These are phyloP conservation scores for Morone chrysops DNA, from an alignment of 2,113 vertebrate species.

Conservation along the genomic window DNA sequence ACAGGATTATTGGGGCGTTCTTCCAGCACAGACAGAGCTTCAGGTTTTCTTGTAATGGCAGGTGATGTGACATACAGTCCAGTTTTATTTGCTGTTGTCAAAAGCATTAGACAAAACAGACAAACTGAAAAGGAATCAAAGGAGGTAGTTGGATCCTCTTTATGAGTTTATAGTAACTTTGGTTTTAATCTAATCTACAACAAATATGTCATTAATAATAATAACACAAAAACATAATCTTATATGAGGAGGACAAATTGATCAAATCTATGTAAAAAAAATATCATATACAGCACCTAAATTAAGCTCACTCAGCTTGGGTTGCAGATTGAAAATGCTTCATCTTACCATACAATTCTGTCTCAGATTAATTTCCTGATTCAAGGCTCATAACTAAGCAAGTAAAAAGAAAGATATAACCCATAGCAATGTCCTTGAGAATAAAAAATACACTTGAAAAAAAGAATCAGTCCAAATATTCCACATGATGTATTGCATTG, in stretches of 20 bases:
- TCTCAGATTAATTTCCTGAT: not conserved
- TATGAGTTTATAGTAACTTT: too few relatives aligned
- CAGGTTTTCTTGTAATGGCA: not conserved
- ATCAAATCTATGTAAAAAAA: too few relatives aligned
- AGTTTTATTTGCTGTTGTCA: not conserved
- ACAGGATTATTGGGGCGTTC: not conserved
- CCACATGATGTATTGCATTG: not conserved
- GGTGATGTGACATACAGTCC: not conserved
- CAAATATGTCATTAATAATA: not conserved
- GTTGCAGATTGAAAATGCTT: not conserved
- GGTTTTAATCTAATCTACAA: not conserved
- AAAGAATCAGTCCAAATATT: conserved; percentile 17
- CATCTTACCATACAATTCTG: not conserved
- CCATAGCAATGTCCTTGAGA: not conserved
- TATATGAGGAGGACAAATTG: not conserved
- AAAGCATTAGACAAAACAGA: not conserved
- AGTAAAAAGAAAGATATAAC: not conserved
- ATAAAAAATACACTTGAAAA: not conserved
- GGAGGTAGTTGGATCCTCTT: not conserved
- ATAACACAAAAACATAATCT: not conserved
- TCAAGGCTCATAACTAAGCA: not conserved
- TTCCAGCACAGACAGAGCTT: not conserved
- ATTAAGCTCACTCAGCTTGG: not conserved
- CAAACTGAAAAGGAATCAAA: too few relatives aligned
- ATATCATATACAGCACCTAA: not conserved